Evolutionary conservation across 2,888 invertebrate genomes (phyloP), one percentile per base, ranked within the genome.

Genomic region (Lagria hirta): DNA sequence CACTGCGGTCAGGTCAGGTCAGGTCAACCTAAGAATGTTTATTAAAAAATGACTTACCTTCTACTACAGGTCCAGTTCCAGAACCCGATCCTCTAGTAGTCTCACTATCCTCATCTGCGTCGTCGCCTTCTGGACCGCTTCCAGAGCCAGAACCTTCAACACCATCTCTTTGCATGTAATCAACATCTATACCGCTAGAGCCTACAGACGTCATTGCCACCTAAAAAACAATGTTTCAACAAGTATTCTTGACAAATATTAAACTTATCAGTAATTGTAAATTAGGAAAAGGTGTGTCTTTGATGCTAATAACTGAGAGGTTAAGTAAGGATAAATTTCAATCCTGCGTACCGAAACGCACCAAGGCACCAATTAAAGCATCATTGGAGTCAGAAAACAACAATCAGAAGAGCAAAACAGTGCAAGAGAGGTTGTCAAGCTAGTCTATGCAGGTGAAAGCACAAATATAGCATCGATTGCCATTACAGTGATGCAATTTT

Each of bases 91-190:
- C 70, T 4, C 62, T 58, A 11, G 61, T 54, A 37, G 55, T 52
- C 17, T 64, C 72, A 36, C 76, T 75, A 46, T 79, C 79, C n/a
- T n/a, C n/a, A 1, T 75, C 72, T 4, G 74, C 74, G 52, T 73
- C 74, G 44, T 76, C 77, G 22, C 58, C 52, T 54, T 75, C 74
- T 46, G 74, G 75, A 27, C 75, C 74, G 21, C 73, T 64, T 11
- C 77, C 81, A 2, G 81, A 80, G 12, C 82, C 81, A 0, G 81
- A 81, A 1, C 81, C 81, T 52, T 70, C 79, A 0, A 77, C 78
- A 41, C 79, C 80, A 52, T 81, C 81, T 1, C 80, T 76, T 58
- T 79, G 79, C 79, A 80, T 80, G 48, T 66, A 69, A 36, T 72
- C 71, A 3, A 69, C 60, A 40, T 72, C 70, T 1, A 68, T 60